Evolutionary conservation across 2,797 vertebrate species (phyloP), one percentile per base, ranked within the genome.

Genomic region (Buphagus erythrorhynchus): DNA sequence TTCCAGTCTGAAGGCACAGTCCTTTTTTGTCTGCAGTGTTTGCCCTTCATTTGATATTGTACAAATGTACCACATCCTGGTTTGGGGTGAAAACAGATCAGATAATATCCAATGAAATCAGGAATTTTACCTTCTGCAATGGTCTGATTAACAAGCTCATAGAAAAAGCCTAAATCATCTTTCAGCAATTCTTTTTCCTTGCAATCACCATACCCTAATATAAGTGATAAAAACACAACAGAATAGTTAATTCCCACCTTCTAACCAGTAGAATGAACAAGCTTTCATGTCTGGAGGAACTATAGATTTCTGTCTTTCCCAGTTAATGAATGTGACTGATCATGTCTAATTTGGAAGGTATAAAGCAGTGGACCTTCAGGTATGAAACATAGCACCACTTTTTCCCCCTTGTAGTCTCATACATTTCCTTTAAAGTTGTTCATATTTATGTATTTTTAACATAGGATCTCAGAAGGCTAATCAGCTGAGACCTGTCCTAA

Each of bases 61-160:
- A 55, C 36, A 10, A 59, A 5, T 1, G 0, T 43, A 31, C 8
- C 0, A 0, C 35, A n/a, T 63, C 26, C 6, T 61, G 16, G 4
- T 63, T 54, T 78, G 20, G 20, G 12, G n/a, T 68, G 33, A 55
- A 84, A 91, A 81, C 12, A 67, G 8, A 24, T 67, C 43, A 62
- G 22, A 51, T 48, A 57, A 61, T 6, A 2, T 65, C 26, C 46
- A 81, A 1, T 11, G n/a, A 94, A 87, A 61, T 35, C n/a, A 68
- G 13, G 7, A 55, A 36, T 63, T 86, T 74, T 59, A 51, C 2
- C 22, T 84, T 71, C 69, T 74, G 13, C 15, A 59, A 0, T 12
- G 6, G 6, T 71, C 20, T 57, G 33, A 78, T 61, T 57, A 65
- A 5, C 19, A 49, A 13, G 16, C 8, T 82, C 31, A 35, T 35